Base-by-base conservation (phyloP, 2,888 invertebrate genomes). In the Penaeus monodon region DNA sequence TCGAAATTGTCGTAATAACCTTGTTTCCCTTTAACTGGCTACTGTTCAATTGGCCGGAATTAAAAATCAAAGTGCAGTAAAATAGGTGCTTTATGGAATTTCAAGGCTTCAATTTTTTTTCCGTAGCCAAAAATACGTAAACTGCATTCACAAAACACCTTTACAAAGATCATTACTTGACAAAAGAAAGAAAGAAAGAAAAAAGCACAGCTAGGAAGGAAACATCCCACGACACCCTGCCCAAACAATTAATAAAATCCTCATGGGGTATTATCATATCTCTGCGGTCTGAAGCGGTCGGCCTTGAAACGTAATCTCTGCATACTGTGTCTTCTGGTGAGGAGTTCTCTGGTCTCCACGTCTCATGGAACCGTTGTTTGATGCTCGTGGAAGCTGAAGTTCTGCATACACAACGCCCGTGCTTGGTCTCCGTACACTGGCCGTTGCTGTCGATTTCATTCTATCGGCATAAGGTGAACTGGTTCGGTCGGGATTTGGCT, bases 331-430 rank as follows among this genome's bases (percentile, higher is more conserved):
- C 78, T 86, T 86, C 12, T 78, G 57, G 24, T 29, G 78, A 24
- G 77, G 77, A 65, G 44, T 66, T 12, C 68, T 63, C 20, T 68
- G 81, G 22, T 68, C 77, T 29, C 68, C 74, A 38, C 82, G 81
- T 81, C 89, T 88, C 92, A 92, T 92, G 29, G 91, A 91, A 57
- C 91, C 92, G 90, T 92, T 91, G 89, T 92, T 92, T 90, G 92
- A 92, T 64, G 92, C 91, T 85, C 91, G 92, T 33, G 92, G 92
- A 83, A 92, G 91, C 90, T 92, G 92, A 57, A 92, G 91, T 89
- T 92, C 92, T 57, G 92, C 91, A 90, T 92, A 92, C 76, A 92
- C 91, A 86, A 92, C 91, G 88, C 92, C 88, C 22, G 79, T 68
- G 66, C 83, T 82, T 77, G 85, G 83, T 27, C 73, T 79, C 66